A percentile compares a stretch with the other conserved stretches of the same genome.
These are phyloP conservation scores for Linnaemya tessellans DNA, from an alignment of 2,888 invertebrate species.

Conservation along the genomic window DNA sequence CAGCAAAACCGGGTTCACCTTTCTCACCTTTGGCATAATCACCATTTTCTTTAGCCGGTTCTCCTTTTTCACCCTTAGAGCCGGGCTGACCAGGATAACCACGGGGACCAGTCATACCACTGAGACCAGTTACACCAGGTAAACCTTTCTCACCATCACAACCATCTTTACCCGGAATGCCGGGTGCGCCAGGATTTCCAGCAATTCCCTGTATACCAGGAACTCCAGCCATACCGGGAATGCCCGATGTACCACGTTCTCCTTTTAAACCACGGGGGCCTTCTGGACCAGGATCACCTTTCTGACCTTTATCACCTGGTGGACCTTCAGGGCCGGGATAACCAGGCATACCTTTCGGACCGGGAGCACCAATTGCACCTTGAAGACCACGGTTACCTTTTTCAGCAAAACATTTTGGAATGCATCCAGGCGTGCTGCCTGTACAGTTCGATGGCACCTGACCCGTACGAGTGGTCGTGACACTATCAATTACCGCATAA, in stretches of 20 bases:
- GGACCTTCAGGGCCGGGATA: constrained; percentile 93
- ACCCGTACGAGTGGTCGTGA: constrained; percentile 78
- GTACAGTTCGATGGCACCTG: constrained; percentile 86
- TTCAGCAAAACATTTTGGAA: constrained; percentile 94
- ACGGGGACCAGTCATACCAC: constrained; percentile 90
- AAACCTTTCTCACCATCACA: constrained; percentile 97
- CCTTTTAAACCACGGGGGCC: constrained; percentile 93
- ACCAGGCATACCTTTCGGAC: constrained; percentile 90
- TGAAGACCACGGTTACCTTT: constrained; percentile 92
- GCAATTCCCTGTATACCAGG: constrained; percentile 82
- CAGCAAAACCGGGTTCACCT: constrained; percentile 87
- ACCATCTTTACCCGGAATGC: constrained; percentile 94
- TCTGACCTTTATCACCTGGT: constrained; percentile 94
- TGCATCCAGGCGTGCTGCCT: constrained; percentile 87
- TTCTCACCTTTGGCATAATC: constrained; percentile 91
- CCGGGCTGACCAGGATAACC: constrained; percentile 85
- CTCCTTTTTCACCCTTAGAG: constrained; percentile 89
- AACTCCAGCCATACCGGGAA: constrained; percentile 92
- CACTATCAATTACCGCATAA: constrained; percentile 81
- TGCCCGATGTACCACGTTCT: constrained; percentile 92
- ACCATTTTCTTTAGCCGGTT: constrained; percentile 86
- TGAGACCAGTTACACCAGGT: constrained; percentile 88
- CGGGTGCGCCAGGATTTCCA: constrained; percentile 87
- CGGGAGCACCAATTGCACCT: constrained; percentile 88
- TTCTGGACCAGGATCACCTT: constrained; percentile 92